Base-by-base conservation (phyloP, 2,113 vertebrate species). In the Polypterus senegalus region DNA sequence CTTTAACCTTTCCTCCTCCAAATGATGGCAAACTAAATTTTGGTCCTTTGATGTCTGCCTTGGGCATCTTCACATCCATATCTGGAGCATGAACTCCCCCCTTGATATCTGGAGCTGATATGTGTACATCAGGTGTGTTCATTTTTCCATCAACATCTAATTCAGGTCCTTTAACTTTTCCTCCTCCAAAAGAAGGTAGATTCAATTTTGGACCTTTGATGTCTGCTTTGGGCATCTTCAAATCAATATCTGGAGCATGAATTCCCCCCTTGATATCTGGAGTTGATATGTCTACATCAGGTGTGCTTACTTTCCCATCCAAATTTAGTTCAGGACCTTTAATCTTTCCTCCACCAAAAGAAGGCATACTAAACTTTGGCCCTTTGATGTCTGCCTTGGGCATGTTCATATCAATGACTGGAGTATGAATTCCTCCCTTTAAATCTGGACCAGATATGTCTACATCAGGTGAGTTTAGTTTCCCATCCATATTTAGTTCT, bases 311-410 rank as follows among this genome's bases (percentile, higher is more conserved):
- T 8, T 62, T 51, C 56, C 71, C 63, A 63, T 80, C 69, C 9
- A 73, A 73, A 60, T 69, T 70, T 48, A 76, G 54, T 66, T 71
- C 73, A 54, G 68, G 73, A 70, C 74, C 75, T 51, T 76, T 69
- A 4, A 76, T 1, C 61, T 75, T 67, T 27, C 75, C 67, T 54
- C 67, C 76, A 48, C 65, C 76, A 1, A 71, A 4, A 3, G 71
- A 79, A 52, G 68, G 61, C 56, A 69, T 81, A 70, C 77, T 84
- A 6, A 83, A 3, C 57, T 71, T 71, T 47, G 81, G 71, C 54
- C 67, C 60, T 56, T 47, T 69, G 11, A 80, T 65, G 10, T 68
- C 71, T 61, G 63, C 68, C 46, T 63, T 57, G 10, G 74, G 71
- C 60, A 52, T 5, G 1, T 70, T 54, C 46, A 70, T 61, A 9